Base-by-base conservation (phyloP, 2,113 vertebrate species). In the Sardina pilchardus region DNA sequence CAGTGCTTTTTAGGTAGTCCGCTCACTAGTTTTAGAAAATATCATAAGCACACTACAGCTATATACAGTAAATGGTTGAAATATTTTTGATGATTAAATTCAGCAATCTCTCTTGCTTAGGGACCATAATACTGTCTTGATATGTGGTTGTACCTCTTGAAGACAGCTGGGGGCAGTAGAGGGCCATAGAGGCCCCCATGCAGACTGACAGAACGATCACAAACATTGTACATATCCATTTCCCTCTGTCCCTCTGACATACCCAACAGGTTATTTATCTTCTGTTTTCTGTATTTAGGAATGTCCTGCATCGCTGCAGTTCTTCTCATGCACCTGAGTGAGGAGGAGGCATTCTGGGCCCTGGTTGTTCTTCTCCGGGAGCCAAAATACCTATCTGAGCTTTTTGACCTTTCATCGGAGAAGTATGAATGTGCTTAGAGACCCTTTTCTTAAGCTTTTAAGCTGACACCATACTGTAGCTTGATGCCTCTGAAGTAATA, bases 271-370 rank as follows among this genome's bases (percentile, higher is more conserved):
- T 71, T 71, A 63, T 84, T 8, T 82, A 8, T 87, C n/a, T 84
- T 12, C 84, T 50, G 50, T 42, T 84, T 6, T 85, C 9, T 63
- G 12, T 90, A 12, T 4, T 53, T 82, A 95, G 94, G 94, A 83
- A 96, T 95, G 94, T 94, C 94, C 78, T 94, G 95, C 90, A 92
- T 96, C 36, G 94, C 93, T 81, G 94, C 94, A 0, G 94, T 95
- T 81, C 90, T 96, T 84, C 92, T 96, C 83, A 95, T 95, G 94
- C 91, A 95, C 87, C 83, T 95, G 85, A 88, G 85, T 42, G 94
- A 96, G 85, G 94, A 95, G 83, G 95, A 96, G 80, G 93, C 94
- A 0, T 96, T 95, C 80, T 95, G 95, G 95, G 93, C 94, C 84
- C 88, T 95, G 82, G 90, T 92, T 1, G 92, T 93, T 7, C 88